Percentiles rank a stretch among this genome's conserved stretches.
Evolutionary conservation across 2,113 vertebrate genomes (phyloP).

Genomic region (Ginglymostoma cirratum): DNA sequence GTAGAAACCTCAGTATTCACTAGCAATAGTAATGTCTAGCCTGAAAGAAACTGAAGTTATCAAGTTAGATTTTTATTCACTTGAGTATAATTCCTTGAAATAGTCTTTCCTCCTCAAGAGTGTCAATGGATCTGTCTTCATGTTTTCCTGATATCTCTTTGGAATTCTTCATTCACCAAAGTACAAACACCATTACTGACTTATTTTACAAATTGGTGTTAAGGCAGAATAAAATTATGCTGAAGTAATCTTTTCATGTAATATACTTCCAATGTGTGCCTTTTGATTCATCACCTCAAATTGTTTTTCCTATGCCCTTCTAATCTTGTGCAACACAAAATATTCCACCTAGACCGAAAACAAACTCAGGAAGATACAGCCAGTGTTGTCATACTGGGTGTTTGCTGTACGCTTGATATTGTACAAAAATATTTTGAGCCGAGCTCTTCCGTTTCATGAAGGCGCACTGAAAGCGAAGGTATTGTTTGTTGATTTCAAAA

Average conservation of each 20-base stretch:
- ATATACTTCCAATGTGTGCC: not conserved
- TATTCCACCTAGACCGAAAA: not conserved
- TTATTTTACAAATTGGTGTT: not conserved
- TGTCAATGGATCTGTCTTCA: not conserved
- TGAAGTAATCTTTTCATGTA: not conserved
- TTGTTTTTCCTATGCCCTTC: not conserved
- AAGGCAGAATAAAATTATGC: not conserved
- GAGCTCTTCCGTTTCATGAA: not conserved
- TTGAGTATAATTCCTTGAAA: not conserved
- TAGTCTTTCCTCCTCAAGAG: not conserved
- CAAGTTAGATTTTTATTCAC: not conserved
- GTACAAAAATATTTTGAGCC: not conserved
- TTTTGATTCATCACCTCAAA: not conserved
- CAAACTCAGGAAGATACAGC: not conserved
- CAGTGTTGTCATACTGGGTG: not conserved
- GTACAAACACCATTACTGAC: not conserved
- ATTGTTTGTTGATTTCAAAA: not conserved
- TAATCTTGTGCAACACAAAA: not conserved
- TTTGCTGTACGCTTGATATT: not conserved
- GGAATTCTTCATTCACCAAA: not conserved
- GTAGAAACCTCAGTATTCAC: not conserved
- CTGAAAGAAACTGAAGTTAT: not conserved
- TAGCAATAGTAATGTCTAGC: not conserved
- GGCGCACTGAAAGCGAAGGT: not conserved
- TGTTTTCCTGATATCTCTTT: not conserved